Evolutionary conservation across 2,113 vertebrate genomes (phyloP), one percentile per base, ranked within the genome.

Genomic region (Corythornis cristatus): DNA sequence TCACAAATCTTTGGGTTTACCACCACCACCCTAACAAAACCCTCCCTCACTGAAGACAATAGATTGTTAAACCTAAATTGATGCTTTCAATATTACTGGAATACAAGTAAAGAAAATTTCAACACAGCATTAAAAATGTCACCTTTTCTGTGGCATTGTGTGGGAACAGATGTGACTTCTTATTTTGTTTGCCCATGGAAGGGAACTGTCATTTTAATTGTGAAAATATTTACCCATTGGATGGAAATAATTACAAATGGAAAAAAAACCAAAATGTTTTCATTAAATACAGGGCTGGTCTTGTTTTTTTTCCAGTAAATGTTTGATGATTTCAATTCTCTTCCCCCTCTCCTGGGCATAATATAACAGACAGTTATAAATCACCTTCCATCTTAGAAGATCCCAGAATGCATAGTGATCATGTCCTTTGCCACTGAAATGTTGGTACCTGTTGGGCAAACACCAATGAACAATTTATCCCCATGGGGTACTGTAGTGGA

Each of bases 181-280:
- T 61, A 53, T 67, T 86, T 88, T 88, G 46, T 70, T 87, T 83
- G 62, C 40, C 51, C 31, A 7, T 62, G 77, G 70, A 84, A 86
- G 14, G 19, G 66, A 93, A 70, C 71, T 87, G 86, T 87, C 21
- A 31, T 84, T 84, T 93, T 84, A 62, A 43, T 84, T 79, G 46
- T 85, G 87, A 58, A 93, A 95, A 62, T 93, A 72, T 93, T 94
- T 94, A 74, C 62, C 71, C 81, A 60, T 51, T 90, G 71, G 62
- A 92, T 94, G 96, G 93, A 96, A 96, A 94, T 83, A 89, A 90
- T 95, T 94, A 90, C 51, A 83, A 93, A 76, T 89, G 83, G 89
- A 94, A 86, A 62, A 93, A 87, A 87, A 6, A 10, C 37, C 81
- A 92, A 96, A 95, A 92, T 87, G 25, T 89, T 96, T 94, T 94